Evolutionary conservation across 1,140 invertebrate genomes (phyloP).

Genomic region (Drosophila malerkotliana): DNA sequence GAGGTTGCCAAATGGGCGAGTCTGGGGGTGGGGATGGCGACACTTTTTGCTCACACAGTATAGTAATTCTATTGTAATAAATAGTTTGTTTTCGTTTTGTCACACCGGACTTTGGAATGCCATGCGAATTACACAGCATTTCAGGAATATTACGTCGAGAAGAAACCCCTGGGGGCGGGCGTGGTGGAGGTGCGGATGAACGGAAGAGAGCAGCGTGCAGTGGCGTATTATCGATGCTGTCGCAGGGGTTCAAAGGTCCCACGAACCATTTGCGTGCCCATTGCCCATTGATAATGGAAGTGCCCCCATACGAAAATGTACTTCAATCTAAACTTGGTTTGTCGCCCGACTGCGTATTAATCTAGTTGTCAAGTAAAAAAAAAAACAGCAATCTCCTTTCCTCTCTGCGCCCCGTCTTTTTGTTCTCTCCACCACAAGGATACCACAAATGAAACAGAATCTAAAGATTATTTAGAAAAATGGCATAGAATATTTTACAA

Average conservation of each 20-base stretch:
- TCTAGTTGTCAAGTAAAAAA: slow-evolving; percentile 41
- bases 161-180: neutral
- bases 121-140: slow-evolving; percentile 49
- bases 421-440: neutral
- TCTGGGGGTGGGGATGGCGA: neutral
- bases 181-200: neutral
- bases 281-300: slow-evolving; percentile 50
- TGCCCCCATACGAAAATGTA: slow-evolving; percentile 29
- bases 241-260: slow-evolving; percentile 49
- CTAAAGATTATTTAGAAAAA: too few species aligned
- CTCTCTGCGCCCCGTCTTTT: neutral
- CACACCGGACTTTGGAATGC: slow-evolving; percentile 44
- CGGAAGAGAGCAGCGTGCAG: slow-evolving; percentile 10
- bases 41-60: slow-evolving; percentile 11
- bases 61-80: slow-evolving; percentile 4
- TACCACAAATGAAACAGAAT: neutral
- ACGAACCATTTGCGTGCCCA: slow-evolving; percentile 51
- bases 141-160: slow-evolving; percentile 48
- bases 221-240: slow-evolving; percentile 46
- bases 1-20: neutral
- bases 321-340: slow-evolving; percentile 35
- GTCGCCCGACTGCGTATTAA: slow-evolving; percentile 43
- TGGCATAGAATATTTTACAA: too few species aligned
- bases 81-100: slow-evolving; percentile 34
- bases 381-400: slow-evolving; percentile 20